Percentiles rank a stretch among this genome's conserved stretches.
These are phyloP conservation scores for Riparia riparia DNA, from an alignment of 2,113 vertebrate genomes.

Conservation along the genomic window DNA sequence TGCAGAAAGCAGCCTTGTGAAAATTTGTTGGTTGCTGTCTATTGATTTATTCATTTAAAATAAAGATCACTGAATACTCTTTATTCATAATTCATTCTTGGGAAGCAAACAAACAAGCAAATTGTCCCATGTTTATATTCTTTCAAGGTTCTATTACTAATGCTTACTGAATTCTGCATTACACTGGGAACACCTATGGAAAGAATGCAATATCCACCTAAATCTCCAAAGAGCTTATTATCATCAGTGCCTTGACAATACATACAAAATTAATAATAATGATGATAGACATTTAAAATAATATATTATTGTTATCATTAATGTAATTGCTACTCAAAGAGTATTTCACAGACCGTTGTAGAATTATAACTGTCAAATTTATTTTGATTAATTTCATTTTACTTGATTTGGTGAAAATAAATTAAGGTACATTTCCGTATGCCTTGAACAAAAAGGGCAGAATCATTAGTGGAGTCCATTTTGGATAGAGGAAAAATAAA, in stretches of 20 bases:
- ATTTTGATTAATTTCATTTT: constrained; percentile 8
- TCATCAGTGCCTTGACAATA: background rate
- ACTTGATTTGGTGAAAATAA: constrained; percentile 44
- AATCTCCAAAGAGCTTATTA: constrained; percentile 31
- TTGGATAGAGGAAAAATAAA: background rate
- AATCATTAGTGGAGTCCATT: constrained; percentile 16
- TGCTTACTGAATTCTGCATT: background rate
- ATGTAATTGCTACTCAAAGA: constrained; percentile 33
- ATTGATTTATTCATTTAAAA: background rate
- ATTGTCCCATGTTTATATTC: background rate
- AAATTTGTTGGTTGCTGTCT: background rate
- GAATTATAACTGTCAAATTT: constrained; percentile 36
- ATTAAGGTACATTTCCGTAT: constrained; percentile 28
- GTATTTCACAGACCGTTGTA: constrained; percentile 26
- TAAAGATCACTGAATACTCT: background rate
- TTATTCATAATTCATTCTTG: background rate
- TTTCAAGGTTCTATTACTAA: background rate
- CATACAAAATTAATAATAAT: constrained; percentile 46
- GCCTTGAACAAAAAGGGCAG: background rate
- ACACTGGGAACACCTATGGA: background rate
- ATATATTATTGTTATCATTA: background rate
- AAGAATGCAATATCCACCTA: constrained; percentile 33
- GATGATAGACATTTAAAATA: constrained; percentile 19
- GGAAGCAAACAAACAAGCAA: background rate
- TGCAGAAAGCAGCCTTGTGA: background rate